Evolutionary conservation across 2,113 vertebrate genomes (phyloP), one percentile per base, ranked within the genome.

Genomic region (Pseudonaja textilis): DNA sequence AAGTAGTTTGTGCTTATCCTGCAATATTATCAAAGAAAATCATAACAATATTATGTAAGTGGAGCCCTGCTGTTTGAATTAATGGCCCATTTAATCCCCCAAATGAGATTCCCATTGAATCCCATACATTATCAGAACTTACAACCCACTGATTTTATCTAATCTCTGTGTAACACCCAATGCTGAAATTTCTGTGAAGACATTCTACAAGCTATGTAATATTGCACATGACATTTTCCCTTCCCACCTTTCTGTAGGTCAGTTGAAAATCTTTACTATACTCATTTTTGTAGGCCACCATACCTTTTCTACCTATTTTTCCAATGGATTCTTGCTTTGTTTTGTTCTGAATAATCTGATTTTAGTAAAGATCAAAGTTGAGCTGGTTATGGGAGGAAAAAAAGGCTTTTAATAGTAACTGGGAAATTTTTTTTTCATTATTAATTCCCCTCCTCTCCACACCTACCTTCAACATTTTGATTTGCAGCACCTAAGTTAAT

Each of bases 401-500:
- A 9, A 25, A 34, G n/a, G n/a, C 90, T 91, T 42, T 64, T 93
- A 69, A 42, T 88, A n/a, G 93, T 74, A 61, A 16, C 23, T 29
- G 47, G 54, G 50, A 87, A 26, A 12, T 1, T 61, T 10, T 29
- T 61, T 61, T 61, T 29, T 16, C 25, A 69, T 2, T 92, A 52
- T 64, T 90, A 85, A 50, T 96, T 92, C 1, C 26, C 91, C 34
- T 81, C 34, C 34, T 42, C 7, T 22, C 34, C 18, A 39, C 34
- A 81, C 18, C 18, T 34, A 81, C 20, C 16, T 39, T 25, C 26
- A 56, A 18, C n/a, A 90, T 0, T 91, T 87, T 93, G 2, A 45
- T 61, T 59, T 93, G 23, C 52, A 88, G 6, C 69, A 4, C 0
- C 74, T 89, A 94, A 93, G 18, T 69, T 93, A 95, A 64, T 55